These are phyloP conservation scores for Scaeva pyrastri DNA, from an alignment of 2,888 invertebrate species.

Conservation along the genomic window DNA sequence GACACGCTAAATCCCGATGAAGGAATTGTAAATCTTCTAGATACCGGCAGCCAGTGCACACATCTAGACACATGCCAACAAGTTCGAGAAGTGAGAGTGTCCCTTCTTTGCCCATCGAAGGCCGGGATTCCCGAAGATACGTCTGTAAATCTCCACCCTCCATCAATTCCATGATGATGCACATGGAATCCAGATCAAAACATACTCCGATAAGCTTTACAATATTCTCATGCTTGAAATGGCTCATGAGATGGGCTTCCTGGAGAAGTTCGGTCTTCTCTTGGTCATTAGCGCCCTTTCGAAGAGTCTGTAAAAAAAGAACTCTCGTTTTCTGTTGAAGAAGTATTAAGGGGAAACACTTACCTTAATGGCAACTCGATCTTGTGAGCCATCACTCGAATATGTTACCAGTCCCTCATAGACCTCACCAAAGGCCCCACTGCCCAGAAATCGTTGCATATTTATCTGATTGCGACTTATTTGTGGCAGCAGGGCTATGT, in stretches of 20 bases:
- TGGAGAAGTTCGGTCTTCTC: conserved; percentile 97
- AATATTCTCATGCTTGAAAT: conserved; percentile 98
- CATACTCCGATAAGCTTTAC: conserved; percentile 96
- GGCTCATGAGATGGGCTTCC: conserved; percentile 98
- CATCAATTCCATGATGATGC: conserved; percentile 98
- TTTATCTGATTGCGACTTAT: conserved; percentile 94
- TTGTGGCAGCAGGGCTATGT: conserved; percentile 92
- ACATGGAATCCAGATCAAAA: conserved; percentile 95
- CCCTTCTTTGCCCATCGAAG: conserved; percentile 88
- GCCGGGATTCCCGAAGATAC: conserved; percentile 93
- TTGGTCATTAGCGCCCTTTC: conserved; percentile 95
- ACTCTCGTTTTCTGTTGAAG: neutral
- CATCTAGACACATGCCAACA: conserved; percentile 96
- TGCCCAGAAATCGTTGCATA: conserved; percentile 94
- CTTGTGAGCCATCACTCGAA: conserved; percentile 87
- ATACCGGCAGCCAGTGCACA: conserved; percentile 97
- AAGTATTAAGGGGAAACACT: neutral
- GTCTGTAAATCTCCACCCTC: conserved; percentile 97
- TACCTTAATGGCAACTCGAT: conserved; percentile 96
- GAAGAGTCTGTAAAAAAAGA: conserved; percentile 88
- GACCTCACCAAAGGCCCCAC: conserved; percentile 99
- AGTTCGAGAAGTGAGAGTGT: conserved; percentile 92
- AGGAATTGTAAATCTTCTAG: conserved; percentile 99
- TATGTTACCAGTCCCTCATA: conserved; percentile 94
- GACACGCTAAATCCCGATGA: conserved; percentile 97